A percentile compares a stretch with the other conserved stretches of the same genome.
Conservation (phyloP, 2,888 invertebrate genomes). For the Furcula furcula region DNA sequence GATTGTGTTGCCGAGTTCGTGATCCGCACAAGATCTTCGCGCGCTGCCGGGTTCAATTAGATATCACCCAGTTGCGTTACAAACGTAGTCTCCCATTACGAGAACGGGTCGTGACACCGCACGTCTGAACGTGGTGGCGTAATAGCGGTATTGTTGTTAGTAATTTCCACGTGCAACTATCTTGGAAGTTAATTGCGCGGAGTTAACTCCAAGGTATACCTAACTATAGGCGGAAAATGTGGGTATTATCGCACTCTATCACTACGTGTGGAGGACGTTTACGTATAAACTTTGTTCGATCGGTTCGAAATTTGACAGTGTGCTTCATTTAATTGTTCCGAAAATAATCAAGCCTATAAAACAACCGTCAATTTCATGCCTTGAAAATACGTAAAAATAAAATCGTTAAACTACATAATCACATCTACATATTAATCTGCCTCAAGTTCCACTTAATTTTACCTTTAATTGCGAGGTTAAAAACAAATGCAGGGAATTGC, state of each 20-base stretch:
- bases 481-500: too few species aligned
- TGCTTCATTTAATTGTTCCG: too few species aligned
- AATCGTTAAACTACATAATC: too few species aligned
- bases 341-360: too few species aligned
- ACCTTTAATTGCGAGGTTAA: too few species aligned
- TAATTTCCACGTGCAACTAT: conserved; percentile 58
- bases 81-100: conserved; percentile 52
- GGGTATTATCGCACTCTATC: conserved; percentile 52
- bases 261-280: conserved; percentile 46
- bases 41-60: conserved; percentile 62
- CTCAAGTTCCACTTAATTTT: too few species aligned
- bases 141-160: conserved; percentile 55
- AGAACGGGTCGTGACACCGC: conserved; percentile 60
- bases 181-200: conserved; percentile 50
- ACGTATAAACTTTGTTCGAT: conserved; percentile 34
- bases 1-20: conserved; percentile 32
- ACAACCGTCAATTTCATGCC: too few species aligned
- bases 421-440: too few species aligned
- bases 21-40: conserved; percentile 52
- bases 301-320: conserved; percentile 31
- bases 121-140: conserved; percentile 57
- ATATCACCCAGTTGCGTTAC: conserved; percentile 59
- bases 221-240: conserved; percentile 51
- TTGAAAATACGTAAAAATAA: too few species aligned
- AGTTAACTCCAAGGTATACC: conserved; percentile 40